Evolutionary conservation across 2,888 invertebrate species (phyloP).

Genomic region (Plebejus argus): DNA sequence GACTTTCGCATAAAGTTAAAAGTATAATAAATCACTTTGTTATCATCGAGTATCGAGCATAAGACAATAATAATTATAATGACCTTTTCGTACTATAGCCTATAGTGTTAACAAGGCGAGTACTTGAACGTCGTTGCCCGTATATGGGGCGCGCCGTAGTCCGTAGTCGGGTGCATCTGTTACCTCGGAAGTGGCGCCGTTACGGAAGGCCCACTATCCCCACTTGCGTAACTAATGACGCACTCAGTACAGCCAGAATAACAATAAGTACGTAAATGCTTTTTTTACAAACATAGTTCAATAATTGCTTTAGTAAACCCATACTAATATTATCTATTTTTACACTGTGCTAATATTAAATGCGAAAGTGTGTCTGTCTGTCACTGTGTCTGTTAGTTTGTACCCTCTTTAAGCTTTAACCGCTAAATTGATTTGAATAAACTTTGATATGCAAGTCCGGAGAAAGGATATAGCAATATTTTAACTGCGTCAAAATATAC

Average conservation of each 20-base stretch:
- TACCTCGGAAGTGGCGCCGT: conserved; percentile 10
- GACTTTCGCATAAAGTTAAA: background rate
- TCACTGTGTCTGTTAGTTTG: background rate
- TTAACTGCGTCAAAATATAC: too few species aligned
- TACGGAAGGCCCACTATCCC: conserved; percentile 6
- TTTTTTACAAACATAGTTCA: background rate
- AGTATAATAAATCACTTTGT: background rate
- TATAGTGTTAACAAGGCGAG: background rate
- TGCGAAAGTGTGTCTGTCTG: background rate
- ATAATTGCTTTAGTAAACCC: too few species aligned
- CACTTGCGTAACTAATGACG: conserved; percentile 27
- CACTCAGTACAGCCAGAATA: conserved; percentile 12
- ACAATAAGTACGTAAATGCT: background rate
- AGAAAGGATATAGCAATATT: too few species aligned
- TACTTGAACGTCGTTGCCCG: background rate
- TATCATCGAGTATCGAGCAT: background rate
- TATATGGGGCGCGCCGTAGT: background rate
- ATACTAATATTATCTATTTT: too few species aligned
- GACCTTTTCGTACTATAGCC: background rate
- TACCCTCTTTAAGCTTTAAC: background rate
- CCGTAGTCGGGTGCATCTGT: background rate
- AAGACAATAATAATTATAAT: background rate
- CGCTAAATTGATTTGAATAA: background rate
- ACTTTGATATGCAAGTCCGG: background rate
- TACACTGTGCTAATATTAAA: background rate